Conservation (phyloP, 2,113 vertebrate species). For the Archilochus colubris region DNA sequence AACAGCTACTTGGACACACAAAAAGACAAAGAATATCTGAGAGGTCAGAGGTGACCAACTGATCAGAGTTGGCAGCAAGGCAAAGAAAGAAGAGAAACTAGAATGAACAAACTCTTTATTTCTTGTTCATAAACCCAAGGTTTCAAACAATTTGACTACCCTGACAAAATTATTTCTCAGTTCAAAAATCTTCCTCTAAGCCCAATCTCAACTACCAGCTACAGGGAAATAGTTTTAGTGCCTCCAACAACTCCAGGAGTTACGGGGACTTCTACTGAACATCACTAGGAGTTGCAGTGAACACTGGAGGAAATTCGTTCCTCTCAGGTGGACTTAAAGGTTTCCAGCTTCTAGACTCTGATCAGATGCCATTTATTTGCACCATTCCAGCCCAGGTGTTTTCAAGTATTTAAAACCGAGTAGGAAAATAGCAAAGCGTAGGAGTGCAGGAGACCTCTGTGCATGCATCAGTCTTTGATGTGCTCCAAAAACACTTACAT, state of each 20-base stretch:
- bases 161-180: background rate
- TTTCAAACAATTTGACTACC: background rate
- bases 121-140: background rate
- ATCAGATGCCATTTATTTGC: conserved; percentile 43
- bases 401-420: background rate
- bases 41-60: background rate
- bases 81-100: background rate
- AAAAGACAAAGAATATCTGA: background rate
- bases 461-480: background rate
- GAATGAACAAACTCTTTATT: background rate
- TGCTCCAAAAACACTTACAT: background rate
- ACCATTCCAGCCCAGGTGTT: conserved; percentile 24
- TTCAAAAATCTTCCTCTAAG: conserved; percentile 13
- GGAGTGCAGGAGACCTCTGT: background rate
- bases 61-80: background rate
- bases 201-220: background rate
- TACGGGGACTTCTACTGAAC: background rate
- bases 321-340: background rate
- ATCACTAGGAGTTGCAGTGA: background rate
- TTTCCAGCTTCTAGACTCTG: conserved; percentile 17
- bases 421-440: background rate
- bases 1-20: background rate
- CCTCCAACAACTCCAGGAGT: conserved; percentile 10
- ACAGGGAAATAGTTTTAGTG: background rate
- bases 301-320: conserved; percentile 22